These are phyloP conservation scores for Scomber japonicus DNA, from an alignment of 2,113 vertebrate genomes.

Conservation along the genomic window DNA sequence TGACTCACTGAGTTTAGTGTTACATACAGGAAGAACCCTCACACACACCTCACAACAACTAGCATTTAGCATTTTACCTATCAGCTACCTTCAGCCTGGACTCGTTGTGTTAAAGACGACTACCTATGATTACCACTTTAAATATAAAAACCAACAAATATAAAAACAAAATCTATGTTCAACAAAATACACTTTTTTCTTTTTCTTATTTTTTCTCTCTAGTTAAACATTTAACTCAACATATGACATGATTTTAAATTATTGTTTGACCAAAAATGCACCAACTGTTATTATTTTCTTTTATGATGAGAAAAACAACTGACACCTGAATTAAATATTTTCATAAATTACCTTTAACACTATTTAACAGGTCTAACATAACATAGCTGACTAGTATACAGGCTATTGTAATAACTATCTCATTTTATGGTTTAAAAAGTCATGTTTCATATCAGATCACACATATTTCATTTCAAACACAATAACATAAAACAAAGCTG, in stretches of 20 bases:
- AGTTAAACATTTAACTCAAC: constrained; percentile 97
- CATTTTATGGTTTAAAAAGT: constrained; percentile 84
- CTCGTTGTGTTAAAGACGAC: constrained; percentile 91
- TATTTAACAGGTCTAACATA: constrained; percentile 83
- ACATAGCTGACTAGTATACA: constrained; percentile 73
- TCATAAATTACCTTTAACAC: constrained; percentile 83
- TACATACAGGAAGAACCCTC: constrained; percentile 91
- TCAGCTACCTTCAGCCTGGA: constrained; percentile 77
- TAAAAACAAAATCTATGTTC: constrained; percentile 93
- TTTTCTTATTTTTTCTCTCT: constrained; percentile 93
- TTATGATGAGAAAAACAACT: constrained; percentile 79
- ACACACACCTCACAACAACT: constrained; percentile 94
- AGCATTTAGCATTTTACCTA: constrained; percentile 97
- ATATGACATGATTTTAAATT: constrained; percentile 80
- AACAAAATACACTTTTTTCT: constrained; percentile 91
- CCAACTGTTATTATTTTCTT: constrained; percentile 84
- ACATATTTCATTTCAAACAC: constrained; percentile 78
- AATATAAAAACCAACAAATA: constrained; percentile 89
- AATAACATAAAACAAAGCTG: constrained; percentile 75
- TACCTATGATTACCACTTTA: constrained; percentile 89
- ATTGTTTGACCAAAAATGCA: constrained; percentile 82
- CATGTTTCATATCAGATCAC: constrained; percentile 78
- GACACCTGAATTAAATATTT: constrained; percentile 76
- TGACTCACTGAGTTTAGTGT: constrained; percentile 95
- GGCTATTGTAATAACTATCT: constrained; percentile 64